phyloP scores from a whole-genome alignment of 2,113 vertebrate species.

The Rattus rattus region DNA sequence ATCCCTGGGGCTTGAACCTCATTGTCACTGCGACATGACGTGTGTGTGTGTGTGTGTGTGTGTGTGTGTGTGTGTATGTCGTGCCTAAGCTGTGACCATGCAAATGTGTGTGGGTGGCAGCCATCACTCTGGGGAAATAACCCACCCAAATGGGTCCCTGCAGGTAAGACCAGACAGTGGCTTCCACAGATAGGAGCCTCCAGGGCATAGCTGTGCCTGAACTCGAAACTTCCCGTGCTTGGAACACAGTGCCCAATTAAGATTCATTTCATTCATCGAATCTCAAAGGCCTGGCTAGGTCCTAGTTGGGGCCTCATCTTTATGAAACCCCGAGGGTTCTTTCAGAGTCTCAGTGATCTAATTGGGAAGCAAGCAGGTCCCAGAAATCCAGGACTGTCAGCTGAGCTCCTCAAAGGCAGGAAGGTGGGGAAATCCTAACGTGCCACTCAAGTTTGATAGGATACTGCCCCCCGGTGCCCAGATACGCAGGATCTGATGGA shows the following conservation, averaged over 20 bases:
- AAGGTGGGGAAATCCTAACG: too few species aligned
- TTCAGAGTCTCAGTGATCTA: neutral
- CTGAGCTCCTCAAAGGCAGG: neutral
- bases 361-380: neutral
- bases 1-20: neutral
- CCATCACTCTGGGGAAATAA: neutral
- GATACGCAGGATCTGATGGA: rapidly evolving
- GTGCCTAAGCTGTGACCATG: neutral
- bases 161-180: neutral
- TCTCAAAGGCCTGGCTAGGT: neutral
- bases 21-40: neutral
- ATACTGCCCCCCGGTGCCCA: rapidly evolving
- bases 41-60: neutral
- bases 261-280: neutral
- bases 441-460: neutral
- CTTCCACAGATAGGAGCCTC: neutral
- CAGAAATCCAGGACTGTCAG: neutral
- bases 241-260: neutral
- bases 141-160: neutral
- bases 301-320: neutral
- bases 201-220: neutral
- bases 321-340: neutral
- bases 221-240: neutral
- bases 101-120: neutral
- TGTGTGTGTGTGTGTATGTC: rapidly evolving